Evolutionary conservation across 2,113 vertebrate species (phyloP).

Genomic region (Apteryx owenii): DNA sequence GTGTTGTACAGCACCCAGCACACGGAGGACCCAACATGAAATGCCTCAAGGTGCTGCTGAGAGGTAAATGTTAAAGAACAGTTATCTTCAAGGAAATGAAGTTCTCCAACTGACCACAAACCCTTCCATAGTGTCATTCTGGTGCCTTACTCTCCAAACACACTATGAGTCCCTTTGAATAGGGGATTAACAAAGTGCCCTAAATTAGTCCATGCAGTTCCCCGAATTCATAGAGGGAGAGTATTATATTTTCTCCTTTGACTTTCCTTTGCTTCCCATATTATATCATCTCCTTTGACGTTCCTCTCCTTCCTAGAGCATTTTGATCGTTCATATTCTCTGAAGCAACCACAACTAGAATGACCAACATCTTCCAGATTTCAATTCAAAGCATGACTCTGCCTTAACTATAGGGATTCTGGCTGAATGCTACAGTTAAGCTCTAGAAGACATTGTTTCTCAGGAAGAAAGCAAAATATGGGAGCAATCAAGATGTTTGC

Average conservation of each 20-base stretch:
- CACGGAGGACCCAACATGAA: background rate
- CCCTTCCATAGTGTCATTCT: rapidly evolving
- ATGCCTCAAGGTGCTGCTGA: background rate
- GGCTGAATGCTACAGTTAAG: background rate
- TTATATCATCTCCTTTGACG: background rate
- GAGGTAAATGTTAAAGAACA: background rate
- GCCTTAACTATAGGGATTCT: conserved; percentile 13
- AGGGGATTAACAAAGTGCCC: background rate
- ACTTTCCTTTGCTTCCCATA: background rate
- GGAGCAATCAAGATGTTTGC: background rate
- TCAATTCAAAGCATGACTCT: background rate
- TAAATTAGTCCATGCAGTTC: background rate
- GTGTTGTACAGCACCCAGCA: background rate
- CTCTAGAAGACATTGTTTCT: conserved; percentile 18
- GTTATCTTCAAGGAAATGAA: background rate
- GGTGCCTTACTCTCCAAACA: background rate
- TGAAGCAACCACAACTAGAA: background rate
- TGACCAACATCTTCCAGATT: background rate
- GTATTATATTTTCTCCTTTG: background rate
- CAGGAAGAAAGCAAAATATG: background rate
- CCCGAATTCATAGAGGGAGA: background rate
- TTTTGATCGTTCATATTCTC: background rate
- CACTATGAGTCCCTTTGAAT: background rate
- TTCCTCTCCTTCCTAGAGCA: background rate
- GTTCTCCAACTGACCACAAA: background rate